Conservation (phyloP, 2,113 vertebrate genomes). For the Caretta caretta region DNA sequence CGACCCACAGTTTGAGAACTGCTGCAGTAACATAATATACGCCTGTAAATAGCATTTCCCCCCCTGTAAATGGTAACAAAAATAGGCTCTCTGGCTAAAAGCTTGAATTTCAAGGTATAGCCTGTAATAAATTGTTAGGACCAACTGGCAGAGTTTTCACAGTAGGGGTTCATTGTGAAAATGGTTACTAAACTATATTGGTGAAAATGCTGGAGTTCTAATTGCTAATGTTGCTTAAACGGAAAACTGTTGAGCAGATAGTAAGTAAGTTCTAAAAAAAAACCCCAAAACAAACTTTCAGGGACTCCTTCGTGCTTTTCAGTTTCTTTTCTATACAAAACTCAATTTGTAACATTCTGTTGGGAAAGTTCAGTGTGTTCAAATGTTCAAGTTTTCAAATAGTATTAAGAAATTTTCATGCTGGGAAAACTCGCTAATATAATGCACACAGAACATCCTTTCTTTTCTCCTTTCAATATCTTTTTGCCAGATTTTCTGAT, state of each 20-base stretch:
- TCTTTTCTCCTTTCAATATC: slow-evolving; percentile 24
- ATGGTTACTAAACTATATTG: slow-evolving; percentile 35
- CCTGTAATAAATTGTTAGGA: neutral
- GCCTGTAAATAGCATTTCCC: neutral
- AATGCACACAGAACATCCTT: neutral
- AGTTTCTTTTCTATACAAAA: slow-evolving; percentile 22
- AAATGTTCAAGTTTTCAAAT: neutral
- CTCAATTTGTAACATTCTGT: slow-evolving; percentile 50
- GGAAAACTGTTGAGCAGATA: slow-evolving; percentile 59
- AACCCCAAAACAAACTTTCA: slow-evolving; percentile 16
- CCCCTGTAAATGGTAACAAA: neutral
- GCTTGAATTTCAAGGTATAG: neutral
- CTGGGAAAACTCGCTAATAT: neutral
- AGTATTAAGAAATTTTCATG: slow-evolving; percentile 32
- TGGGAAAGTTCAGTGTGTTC: slow-evolving; percentile 32
- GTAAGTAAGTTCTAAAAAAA: slow-evolving; percentile 20
- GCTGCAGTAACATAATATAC: neutral
- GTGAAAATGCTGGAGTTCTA: slow-evolving; percentile 39
- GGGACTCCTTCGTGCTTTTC: slow-evolving; percentile 62
- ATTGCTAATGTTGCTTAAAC: slow-evolving; percentile 61
- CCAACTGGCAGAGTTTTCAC: neutral
- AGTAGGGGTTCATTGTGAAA: neutral
- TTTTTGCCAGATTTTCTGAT: neutral
- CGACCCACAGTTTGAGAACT: too few species aligned
- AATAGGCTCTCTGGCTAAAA: neutral